Percentiles rank a stretch among this genome's conserved stretches.
These are phyloP conservation scores for Cliona cf. orientalis DNA, from an alignment of 37 sponge, comb jelly and placozoan species.

Conservation along the genomic window DNA sequence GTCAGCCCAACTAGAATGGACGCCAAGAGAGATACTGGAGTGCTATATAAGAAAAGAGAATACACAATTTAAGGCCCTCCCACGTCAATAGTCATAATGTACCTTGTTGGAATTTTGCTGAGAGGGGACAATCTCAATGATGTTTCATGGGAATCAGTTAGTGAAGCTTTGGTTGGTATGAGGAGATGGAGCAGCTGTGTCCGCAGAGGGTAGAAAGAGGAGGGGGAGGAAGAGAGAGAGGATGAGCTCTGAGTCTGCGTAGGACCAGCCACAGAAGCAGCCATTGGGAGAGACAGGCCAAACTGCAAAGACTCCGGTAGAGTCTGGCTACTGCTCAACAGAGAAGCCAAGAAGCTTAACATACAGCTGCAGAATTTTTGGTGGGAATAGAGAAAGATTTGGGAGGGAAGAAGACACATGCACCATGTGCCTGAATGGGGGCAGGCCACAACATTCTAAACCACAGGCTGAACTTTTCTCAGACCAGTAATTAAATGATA, in stretches of 20 bases:
- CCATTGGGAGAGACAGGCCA: neutral
- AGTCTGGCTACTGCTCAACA: constrained; percentile 6
- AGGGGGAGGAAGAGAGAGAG: neutral
- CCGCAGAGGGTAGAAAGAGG: constrained; percentile 29
- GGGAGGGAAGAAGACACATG: neutral
- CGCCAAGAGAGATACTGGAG: constrained; percentile 9
- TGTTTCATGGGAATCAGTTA: neutral
- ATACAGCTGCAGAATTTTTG: constrained; percentile 11
- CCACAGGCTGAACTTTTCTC: neutral
- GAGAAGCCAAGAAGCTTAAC: constrained; percentile 13
- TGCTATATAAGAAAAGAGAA: too few relatives aligned
- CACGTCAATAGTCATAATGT: neutral
- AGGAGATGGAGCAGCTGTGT: constrained; percentile 45
- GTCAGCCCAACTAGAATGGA: constrained; percentile 39
- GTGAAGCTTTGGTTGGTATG: neutral
- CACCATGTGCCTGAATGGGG: neutral
- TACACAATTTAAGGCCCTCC: too few relatives aligned
- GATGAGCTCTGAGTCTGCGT: neutral
- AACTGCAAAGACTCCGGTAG: constrained; percentile 16
- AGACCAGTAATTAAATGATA: too few relatives aligned
- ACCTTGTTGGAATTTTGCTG: neutral
- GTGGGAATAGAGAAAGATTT: neutral
- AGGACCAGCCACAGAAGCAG: neutral
- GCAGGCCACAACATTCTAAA: neutral
- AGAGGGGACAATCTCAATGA: neutral